These are phyloP conservation scores for Lophotriccus pileatus DNA, from an alignment of 2,797 vertebrate species.

Conservation along the genomic window DNA sequence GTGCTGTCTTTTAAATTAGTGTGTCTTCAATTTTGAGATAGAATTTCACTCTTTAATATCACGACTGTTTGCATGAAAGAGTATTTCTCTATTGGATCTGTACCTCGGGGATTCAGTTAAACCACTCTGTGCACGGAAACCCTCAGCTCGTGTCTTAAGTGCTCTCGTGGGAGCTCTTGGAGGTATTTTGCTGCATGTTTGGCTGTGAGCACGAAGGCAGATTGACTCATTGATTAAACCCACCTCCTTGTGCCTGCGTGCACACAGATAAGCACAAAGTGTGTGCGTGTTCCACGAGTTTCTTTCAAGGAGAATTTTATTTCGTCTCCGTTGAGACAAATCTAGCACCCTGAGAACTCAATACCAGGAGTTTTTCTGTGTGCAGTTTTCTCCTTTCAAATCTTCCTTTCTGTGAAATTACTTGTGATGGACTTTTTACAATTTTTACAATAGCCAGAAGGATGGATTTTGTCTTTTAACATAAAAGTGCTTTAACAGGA, in stretches of 20 bases:
- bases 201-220: background rate
- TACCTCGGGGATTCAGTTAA: slow-evolving; percentile 29
- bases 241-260: background rate
- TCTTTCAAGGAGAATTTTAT: slow-evolving; percentile 1
- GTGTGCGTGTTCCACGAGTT: background rate
- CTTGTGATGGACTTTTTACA: background rate
- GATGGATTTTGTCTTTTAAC: background rate
- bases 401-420: background rate
- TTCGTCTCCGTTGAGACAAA: background rate
- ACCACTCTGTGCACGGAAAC: background rate
- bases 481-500: background rate
- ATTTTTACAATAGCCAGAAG: background rate
- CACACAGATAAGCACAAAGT: background rate
- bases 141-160: slow-evolving; percentile 7
- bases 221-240: slow-evolving; percentile 41
- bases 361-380: background rate
- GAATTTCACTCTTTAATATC: slow-evolving; percentile 21
- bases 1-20: background rate
- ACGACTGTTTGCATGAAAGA: slow-evolving; percentile 24
- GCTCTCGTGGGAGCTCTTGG: background rate
- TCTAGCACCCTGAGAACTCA: background rate
- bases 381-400: background rate
- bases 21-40: background rate
- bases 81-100: slow-evolving; percentile 25
- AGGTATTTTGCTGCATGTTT: background rate